Evolutionary conservation across 2,888 invertebrate species (phyloP), one percentile per base, ranked within the genome.

Genomic region (Deroplatys truncata): DNA sequence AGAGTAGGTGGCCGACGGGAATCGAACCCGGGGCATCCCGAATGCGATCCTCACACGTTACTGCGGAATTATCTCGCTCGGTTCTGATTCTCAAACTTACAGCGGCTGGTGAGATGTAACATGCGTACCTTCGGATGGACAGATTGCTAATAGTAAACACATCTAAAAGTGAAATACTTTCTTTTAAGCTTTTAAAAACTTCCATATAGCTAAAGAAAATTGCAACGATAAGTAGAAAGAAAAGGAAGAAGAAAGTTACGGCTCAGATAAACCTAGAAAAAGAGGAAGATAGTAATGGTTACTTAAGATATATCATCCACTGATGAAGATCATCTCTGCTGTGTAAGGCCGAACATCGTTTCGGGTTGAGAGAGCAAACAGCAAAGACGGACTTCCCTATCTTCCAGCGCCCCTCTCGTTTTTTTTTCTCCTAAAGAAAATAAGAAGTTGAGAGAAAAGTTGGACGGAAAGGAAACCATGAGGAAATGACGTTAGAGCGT

Each of bases 401-500:
- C 56, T 72, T 72, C 56, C 56, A 16, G 56, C 25, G 56, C 56
- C 56, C 56, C 56, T 25, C 56, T 25, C 56, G 43, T 72, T 72
- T 56, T 56, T 72, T 72, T 72, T 72, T 72, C 25, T 72, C 56
- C 56, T 20, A 72, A 72, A 72, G 56, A 72, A 72, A 72, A 72
- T 72, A 72, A 72, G 56, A 72, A 72, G 56, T 72, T 72, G 56
- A 72, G 56, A 72, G 56, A 72, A 72, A 72, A 72, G 56, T 49
- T 16, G 85, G 72, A n/a, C 15, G 56, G 25, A 49, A 89, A 84
- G 84, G 85, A 89, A 89, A 72, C 89, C 89, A 35, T 89, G 89
- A 89, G 89, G 89, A 89, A 89, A 89, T 85, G 84, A 89, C 85
- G 89, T 89, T 89, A 85, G 56, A 82, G 85, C 35, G 56, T 72